Base-by-base conservation (phyloP, 1,140 invertebrate genomes). In the Potamilus streckersoni region DNA sequence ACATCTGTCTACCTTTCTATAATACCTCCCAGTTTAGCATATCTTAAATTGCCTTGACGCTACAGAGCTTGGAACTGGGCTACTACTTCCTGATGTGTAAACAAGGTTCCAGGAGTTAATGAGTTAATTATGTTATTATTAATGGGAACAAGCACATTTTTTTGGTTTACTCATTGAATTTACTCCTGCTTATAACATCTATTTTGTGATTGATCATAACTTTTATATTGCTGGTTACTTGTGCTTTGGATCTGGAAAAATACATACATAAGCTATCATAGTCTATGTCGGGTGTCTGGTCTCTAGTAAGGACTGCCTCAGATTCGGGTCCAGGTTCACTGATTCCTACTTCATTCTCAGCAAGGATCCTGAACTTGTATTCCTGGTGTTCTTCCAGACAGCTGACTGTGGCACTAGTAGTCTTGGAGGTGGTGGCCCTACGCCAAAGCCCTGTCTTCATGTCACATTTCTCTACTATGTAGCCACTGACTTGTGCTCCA, bases 331-430 rank as follows among this genome's bases (percentile, higher is more conserved):
- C 95, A 8, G 97, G 96, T 82, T 99, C 97, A 23, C 97, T 98
- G 73, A 95, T 94, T 69, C 97, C 98, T 86, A 98, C 98, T 85
- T 97, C 94, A 90, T 99, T 99, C 90, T 99, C 97, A 71, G 98
- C 97, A 92, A 96, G 94, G 2, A 99, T 96, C 69, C 97, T 93
- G 93, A 99, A 99, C 79, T 98, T 96, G 89, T 99, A 99, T 56
- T 96, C 94, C 79, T 93, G 93, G 65, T 96, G 96, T 56, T 89
- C 87, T 55, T 85, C 82, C 38, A 90, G 79, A 71, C 83, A 86
- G 38, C 81, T 80, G 59, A 91, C 83, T 12, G 94, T 97, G 88
- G 96, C 96, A 65, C 93, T 94, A 59, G 95, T 94, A 82, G 94
- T 94, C 94, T 96, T 68, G 96, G 93, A 98, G 82, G 95, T 97